These are phyloP conservation scores for Leucoraja ocellata DNA, from an alignment of 2,797 vertebrate species.

Conservation along the genomic window DNA sequence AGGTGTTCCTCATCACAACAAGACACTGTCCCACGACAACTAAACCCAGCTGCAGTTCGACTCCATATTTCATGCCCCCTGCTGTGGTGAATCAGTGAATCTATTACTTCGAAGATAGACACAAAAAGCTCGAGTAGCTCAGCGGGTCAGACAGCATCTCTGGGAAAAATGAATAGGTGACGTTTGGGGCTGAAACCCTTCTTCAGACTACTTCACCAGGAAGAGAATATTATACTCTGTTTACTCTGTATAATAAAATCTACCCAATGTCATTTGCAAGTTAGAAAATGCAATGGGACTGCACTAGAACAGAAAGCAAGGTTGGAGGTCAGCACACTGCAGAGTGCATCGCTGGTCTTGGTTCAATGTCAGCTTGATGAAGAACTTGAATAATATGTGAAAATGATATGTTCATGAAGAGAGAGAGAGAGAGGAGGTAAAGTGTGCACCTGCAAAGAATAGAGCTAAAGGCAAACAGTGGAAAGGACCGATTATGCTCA, in stretches of 20 bases:
- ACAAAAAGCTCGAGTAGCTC: too few species aligned
- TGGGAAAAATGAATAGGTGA: too few species aligned
- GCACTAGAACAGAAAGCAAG: not conserved
- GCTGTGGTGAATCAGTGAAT: not conserved
- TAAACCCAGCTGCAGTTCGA: too few species aligned
- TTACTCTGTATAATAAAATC: not conserved
- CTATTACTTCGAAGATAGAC: not conserved
- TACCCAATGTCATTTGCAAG: not conserved
- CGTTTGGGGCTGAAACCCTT: too few species aligned
- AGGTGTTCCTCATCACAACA: too few species aligned
- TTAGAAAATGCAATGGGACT: not conserved
- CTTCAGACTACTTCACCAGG: too few species aligned
- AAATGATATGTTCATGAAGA: not conserved
- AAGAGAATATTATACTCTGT: not conserved
- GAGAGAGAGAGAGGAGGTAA: not conserved
- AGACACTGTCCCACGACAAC: too few species aligned
- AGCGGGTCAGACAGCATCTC: too few species aligned
- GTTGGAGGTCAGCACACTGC: not conserved
- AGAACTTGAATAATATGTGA: not conserved
- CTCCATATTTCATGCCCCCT: too few species aligned
- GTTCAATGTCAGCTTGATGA: not conserved
- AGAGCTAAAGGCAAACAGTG: not conserved
- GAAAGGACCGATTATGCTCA: not conserved
- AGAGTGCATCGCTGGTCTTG: not conserved
- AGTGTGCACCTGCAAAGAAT: not conserved